Percentiles rank a stretch among this genome's conserved stretches.
phyloP scores from a whole-genome alignment of 2,797 vertebrate genomes.

The Podarcis siculus region DNA sequence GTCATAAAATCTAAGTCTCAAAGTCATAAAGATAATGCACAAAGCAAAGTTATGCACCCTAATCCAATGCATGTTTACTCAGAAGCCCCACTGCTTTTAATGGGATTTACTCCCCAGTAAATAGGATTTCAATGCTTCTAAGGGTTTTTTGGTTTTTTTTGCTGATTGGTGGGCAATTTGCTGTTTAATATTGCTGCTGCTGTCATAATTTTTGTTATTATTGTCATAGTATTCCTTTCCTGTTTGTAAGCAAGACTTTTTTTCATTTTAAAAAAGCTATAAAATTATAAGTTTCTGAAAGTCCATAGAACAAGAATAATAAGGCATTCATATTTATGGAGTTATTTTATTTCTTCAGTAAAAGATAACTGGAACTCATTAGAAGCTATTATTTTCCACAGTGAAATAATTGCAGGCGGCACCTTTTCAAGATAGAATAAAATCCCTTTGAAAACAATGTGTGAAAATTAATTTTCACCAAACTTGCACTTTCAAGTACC shows the following conservation, averaged over 20 bases:
- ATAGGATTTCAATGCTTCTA: not conserved
- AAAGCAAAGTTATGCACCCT: not conserved
- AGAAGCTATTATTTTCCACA: conserved; percentile 21
- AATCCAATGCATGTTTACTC: not conserved
- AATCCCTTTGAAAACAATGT: conserved; percentile 26
- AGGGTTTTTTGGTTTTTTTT: too few relatives aligned
- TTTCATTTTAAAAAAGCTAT: not conserved
- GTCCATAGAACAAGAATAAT: not conserved
- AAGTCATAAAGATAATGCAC: not conserved
- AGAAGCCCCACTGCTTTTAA: not conserved
- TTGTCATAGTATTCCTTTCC: not conserved
- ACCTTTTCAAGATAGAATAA: conserved; percentile 14
- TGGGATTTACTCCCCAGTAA: not conserved
- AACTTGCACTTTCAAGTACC: conserved; percentile 11
- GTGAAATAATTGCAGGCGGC: conserved; percentile 22
- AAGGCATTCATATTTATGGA: not conserved
- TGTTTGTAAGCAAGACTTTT: not conserved
- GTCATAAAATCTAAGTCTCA: not conserved
- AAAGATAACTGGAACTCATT: not conserved
- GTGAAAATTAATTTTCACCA: conserved; percentile 37
- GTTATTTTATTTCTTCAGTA: conserved; percentile 18
- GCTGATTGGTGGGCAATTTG: not conserved
- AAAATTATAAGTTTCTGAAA: not conserved
- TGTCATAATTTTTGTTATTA: not conserved
- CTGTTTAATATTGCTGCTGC: not conserved